Percentiles rank a stretch among this genome's conserved stretches.
These are phyloP conservation scores for Pocillopora damicornis DNA, from an alignment of 64 coral and sea anemone species.

Conservation along the genomic window DNA sequence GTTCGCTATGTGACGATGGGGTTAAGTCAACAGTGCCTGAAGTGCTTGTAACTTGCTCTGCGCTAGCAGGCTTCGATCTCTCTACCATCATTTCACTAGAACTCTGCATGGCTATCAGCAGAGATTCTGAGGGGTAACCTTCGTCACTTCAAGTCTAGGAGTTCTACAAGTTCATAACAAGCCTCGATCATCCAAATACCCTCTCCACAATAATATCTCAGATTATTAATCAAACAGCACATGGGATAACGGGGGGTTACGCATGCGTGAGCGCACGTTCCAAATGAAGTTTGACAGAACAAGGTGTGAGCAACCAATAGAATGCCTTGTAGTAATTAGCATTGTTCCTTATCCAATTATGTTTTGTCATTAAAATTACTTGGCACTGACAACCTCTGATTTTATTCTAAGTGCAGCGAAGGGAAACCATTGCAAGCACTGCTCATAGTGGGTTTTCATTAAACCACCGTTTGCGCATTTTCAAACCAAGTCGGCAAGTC, in stretches of 20 bases:
- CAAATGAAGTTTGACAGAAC: conserved; percentile 26
- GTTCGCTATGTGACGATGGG: conserved; percentile 6
- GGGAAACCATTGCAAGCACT: not conserved
- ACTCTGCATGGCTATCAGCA: conserved; percentile 16
- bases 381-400: not conserved
- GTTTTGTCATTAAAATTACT: conserved; percentile 27
- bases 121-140: not conserved
- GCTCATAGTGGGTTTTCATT: not conserved
- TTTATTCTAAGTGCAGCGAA: not conserved
- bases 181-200: not conserved
- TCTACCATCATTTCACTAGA: conserved; percentile 20
- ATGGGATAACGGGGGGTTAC: not conserved
- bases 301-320: conserved; percentile 43
- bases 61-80: conserved; percentile 25
- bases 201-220: not conserved
- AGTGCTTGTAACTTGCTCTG: not conserved
- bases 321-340: not conserved
- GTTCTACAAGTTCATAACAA: not conserved
- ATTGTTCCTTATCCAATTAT: not conserved
- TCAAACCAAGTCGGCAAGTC: not conserved
- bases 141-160: not conserved
- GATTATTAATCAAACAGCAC: conserved; percentile 9
- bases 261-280: conserved; percentile 6
- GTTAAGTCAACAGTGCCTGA: conserved; percentile 31
- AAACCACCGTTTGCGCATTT: not conserved